Evolutionary conservation across 2,113 vertebrate species (phyloP).

Genomic region (Microtus montanus): DNA sequence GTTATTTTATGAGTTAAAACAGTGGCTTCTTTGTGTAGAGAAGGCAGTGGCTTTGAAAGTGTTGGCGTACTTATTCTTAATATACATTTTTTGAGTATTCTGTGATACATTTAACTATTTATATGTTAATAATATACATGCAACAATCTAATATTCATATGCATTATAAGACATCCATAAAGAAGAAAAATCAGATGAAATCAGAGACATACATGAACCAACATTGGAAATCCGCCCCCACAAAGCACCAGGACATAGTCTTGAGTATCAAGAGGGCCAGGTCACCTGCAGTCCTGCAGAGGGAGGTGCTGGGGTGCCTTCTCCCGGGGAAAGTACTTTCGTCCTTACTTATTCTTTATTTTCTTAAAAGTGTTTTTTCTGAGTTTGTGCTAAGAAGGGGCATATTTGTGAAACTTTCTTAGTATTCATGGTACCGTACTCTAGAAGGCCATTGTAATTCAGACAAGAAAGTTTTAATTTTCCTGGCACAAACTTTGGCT

Average conservation of each 20-base stretch:
- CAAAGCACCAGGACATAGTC: background rate
- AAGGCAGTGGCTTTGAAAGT: background rate
- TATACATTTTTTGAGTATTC: background rate
- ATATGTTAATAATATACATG: background rate
- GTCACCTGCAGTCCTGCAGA: background rate
- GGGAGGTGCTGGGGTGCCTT: background rate
- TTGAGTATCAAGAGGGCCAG: background rate
- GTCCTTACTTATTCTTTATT: background rate
- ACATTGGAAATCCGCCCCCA: background rate
- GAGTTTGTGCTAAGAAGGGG: background rate
- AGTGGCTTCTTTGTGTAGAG: background rate
- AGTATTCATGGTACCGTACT: background rate
- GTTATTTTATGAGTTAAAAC: background rate
- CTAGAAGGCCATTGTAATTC: background rate
- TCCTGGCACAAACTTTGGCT: slow-evolving; percentile 4
- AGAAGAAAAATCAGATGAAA: background rate
- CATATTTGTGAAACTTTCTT: slow-evolving; percentile 6
- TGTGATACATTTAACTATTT: background rate
- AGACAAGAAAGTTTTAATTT: slow-evolving; percentile 22
- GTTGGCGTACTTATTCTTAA: background rate
- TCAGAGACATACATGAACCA: background rate
- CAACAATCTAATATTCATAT: background rate
- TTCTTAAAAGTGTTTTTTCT: background rate
- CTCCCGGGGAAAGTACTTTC: background rate
- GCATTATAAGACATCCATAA: background rate